Conservation (phyloP, 2,797 vertebrate species). For the Danio jaintianensis region DNA sequence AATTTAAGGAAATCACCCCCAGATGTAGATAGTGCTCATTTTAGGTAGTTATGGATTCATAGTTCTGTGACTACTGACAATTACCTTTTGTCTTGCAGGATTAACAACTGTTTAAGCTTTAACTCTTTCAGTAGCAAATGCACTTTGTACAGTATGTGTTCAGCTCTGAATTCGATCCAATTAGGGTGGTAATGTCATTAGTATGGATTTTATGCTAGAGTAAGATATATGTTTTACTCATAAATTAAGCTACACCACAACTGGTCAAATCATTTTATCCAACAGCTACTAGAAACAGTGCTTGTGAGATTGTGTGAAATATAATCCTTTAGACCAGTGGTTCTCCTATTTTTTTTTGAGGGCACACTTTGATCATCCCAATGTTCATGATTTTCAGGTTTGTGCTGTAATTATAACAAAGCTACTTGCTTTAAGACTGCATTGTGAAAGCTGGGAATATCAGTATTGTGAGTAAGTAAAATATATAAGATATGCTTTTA, state of each 20-base stretch:
- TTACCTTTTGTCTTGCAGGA: neutral
- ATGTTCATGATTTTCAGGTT: neutral
- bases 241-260: neutral
- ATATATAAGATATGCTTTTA: too few species aligned
- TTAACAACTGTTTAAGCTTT: neutral
- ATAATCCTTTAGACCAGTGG: neutral
- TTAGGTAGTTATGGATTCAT: neutral
- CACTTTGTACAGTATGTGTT: neutral
- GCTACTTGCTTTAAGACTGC: neutral
- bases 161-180: slow-evolving; percentile 3
- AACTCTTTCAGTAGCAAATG: neutral
- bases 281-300: too few species aligned
- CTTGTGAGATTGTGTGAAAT: neutral
- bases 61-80: neutral
- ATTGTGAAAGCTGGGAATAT: too few species aligned
- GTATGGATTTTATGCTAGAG: neutral
- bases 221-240: neutral
- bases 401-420: neutral
- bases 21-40: neutral
- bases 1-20: neutral
- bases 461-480: too few species aligned
- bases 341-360: neutral
- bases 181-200: neutral
- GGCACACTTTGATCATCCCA: neutral
- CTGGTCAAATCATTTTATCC: too few species aligned